Percentiles rank a stretch among this genome's conserved stretches.
Conservation (phyloP, 2,797 vertebrate genomes). For the Argyrosomus regius region DNA sequence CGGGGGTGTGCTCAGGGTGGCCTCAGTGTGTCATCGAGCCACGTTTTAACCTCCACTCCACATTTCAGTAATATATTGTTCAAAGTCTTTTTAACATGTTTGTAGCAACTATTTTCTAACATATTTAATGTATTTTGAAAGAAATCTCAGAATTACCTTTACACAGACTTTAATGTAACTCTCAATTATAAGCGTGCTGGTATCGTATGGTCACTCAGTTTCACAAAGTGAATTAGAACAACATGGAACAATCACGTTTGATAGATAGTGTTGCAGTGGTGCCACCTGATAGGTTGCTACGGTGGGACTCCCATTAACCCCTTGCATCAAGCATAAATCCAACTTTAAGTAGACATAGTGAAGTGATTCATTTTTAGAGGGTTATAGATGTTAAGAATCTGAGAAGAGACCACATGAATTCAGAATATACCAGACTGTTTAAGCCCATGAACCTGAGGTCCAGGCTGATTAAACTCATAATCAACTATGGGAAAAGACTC, state of each 20-base stretch:
- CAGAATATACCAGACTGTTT: background rate
- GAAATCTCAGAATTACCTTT: too few species aligned
- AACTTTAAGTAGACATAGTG: background rate
- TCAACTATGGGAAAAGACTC: background rate
- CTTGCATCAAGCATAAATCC: background rate
- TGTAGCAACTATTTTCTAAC: too few species aligned
- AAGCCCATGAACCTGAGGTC: background rate
- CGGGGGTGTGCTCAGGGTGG: too few species aligned
- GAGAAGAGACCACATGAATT: background rate
- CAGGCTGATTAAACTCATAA: background rate
- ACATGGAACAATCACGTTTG: too few species aligned
- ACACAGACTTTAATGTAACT: background rate
- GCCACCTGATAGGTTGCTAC: too few species aligned
- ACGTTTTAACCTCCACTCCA: too few species aligned
- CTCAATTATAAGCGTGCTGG: background rate
- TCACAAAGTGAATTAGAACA: background rate
- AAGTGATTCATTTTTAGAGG: slow-evolving; percentile 23
- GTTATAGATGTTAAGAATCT: background rate
- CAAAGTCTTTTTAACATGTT: too few species aligned
- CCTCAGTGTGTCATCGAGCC: too few species aligned
- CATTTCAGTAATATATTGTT: too few species aligned
- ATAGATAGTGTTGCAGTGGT: too few species aligned
- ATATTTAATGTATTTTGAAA: too few species aligned
- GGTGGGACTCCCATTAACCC: too few species aligned
- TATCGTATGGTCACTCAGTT: background rate